Evolutionary conservation across 2,797 vertebrate genomes (phyloP).

Genomic region (Megaceryle alcyon): DNA sequence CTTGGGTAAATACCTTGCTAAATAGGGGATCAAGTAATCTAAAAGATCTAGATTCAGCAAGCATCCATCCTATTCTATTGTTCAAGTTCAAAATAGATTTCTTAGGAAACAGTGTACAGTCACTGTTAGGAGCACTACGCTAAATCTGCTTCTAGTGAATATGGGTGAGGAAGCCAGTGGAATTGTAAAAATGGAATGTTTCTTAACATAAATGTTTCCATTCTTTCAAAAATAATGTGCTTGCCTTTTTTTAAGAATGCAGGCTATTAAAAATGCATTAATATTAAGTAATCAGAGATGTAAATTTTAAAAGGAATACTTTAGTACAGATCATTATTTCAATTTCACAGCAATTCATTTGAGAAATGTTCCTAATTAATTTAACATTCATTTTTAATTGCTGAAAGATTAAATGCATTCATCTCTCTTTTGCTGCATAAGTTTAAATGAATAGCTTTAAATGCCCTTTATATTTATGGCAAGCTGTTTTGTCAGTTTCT

Average conservation of each 20-base stretch:
- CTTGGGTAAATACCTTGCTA: neutral
- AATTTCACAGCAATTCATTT: conserved; percentile 30
- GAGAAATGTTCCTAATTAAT: conserved; percentile 53
- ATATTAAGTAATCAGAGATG: conserved; percentile 18
- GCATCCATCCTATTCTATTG: neutral
- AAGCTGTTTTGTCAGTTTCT: neutral
- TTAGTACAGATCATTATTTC: conserved; percentile 24
- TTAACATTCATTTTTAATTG: conserved; percentile 62
- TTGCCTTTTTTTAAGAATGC: neutral
- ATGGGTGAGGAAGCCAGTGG: neutral
- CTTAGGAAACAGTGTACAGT: neutral
- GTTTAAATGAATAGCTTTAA: conserved; percentile 14
- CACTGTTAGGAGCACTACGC: neutral
- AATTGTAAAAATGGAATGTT: neutral
- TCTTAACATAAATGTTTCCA: neutral
- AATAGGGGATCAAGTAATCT: neutral
- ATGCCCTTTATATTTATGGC: neutral
- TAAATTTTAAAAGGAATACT: conserved; percentile 28
- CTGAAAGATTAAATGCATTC: conserved; percentile 4
- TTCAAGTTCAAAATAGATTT: neutral
- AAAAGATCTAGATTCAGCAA: neutral
- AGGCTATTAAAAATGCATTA: conserved; percentile 28
- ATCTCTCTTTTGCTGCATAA: neutral
- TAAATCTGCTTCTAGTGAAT: neutral
- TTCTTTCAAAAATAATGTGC: neutral